Conservation (phyloP, 2,797 vertebrate species). For the Linurgus olivaceus region DNA sequence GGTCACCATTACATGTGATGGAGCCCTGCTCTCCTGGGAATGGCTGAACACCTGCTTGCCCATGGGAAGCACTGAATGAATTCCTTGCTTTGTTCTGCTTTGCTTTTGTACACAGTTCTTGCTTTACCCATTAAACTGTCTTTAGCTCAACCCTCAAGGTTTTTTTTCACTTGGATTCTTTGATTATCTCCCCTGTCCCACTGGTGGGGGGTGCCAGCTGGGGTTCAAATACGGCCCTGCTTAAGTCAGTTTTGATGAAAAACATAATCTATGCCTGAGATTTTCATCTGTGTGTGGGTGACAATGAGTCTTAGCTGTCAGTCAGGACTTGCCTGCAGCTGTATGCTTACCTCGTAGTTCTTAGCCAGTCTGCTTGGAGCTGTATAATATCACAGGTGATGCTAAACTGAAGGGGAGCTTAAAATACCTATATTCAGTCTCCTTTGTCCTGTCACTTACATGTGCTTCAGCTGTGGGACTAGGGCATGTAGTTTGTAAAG, state of each 20-base stretch:
- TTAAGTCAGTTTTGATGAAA: background rate
- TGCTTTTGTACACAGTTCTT: background rate
- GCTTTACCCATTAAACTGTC: background rate
- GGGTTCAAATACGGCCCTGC: accelerated
- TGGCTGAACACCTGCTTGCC: background rate
- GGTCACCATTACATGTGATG: background rate
- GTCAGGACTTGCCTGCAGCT: background rate
- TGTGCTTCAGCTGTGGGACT: background rate
- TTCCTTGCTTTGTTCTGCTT: background rate
- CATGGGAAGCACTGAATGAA: background rate
- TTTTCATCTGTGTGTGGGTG: background rate
- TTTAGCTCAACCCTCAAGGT: background rate
- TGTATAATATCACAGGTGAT: background rate
- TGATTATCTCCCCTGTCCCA: background rate
- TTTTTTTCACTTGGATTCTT: background rate
- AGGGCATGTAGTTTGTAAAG: background rate
- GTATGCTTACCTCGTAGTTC: background rate
- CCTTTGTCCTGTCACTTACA: background rate
- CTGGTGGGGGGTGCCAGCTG: background rate
- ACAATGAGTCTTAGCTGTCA: background rate
- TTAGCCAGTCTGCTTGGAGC: background rate
- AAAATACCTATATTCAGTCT: background rate
- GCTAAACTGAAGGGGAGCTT: background rate
- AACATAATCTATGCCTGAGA: background rate
- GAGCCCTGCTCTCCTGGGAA: background rate